Evolutionary conservation across 2,888 invertebrate genomes (phyloP).

Genomic region (Parnassius apollo): DNA sequence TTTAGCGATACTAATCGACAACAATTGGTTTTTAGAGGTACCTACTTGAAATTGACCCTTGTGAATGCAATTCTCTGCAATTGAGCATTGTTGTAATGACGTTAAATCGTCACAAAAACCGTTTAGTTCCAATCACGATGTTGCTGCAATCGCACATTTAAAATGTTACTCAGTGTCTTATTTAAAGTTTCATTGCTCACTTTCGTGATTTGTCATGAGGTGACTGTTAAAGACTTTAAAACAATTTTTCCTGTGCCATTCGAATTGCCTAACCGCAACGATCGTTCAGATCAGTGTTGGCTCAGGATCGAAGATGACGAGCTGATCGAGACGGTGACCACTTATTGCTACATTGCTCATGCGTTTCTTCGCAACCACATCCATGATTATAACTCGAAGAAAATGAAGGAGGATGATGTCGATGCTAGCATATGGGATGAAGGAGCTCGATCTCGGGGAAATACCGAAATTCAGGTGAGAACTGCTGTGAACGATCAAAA

Average conservation of each 20-base stretch:
- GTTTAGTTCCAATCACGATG: slow-evolving; percentile 51
- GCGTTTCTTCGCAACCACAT: slow-evolving; percentile 55
- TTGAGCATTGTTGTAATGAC: slow-evolving; percentile 1
- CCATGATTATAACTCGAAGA: slow-evolving; percentile 56
- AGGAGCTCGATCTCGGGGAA: slow-evolving; percentile 40
- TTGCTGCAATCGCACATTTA: slow-evolving; percentile 55
- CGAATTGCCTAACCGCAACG: slow-evolving; percentile 60
- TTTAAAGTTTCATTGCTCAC: slow-evolving; percentile 39
- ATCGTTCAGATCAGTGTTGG: slow-evolving; percentile 63
- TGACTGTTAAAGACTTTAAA: slow-evolving; percentile 38
- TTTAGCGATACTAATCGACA: too few relatives aligned
- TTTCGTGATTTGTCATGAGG: slow-evolving; percentile 37
- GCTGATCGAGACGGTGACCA: slow-evolving; percentile 50
- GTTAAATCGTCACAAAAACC: slow-evolving; percentile 27
- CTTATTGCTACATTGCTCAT: slow-evolving; percentile 54
- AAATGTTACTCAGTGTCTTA: slow-evolving; percentile 55
- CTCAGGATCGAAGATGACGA: slow-evolving; percentile 60
- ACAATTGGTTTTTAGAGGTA: too few relatives aligned
- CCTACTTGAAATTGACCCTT: slow-evolving; percentile 7
- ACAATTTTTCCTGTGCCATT: slow-evolving; percentile 55
- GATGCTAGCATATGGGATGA: slow-evolving; percentile 58
- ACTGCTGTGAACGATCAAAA: slow-evolving; percentile 37
- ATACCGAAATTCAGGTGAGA: slow-evolving; percentile 29
- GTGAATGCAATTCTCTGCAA: slow-evolving; percentile 6
- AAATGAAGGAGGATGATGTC: slow-evolving; percentile 56